Evolutionary conservation across 2,797 vertebrate genomes (phyloP).

Genomic region (Xenopus petersii): DNA sequence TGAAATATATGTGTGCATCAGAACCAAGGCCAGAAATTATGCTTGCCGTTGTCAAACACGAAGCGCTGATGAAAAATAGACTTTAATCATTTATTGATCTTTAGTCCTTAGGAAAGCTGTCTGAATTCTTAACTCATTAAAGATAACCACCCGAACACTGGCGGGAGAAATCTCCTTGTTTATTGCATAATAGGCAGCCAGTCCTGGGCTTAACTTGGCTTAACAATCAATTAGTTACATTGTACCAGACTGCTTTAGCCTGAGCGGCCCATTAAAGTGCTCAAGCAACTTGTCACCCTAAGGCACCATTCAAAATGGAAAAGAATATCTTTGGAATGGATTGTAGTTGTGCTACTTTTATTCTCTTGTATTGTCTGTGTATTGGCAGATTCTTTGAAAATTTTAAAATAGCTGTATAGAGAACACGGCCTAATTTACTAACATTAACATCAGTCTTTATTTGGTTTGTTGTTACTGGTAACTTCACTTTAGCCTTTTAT

Average conservation of each 20-base stretch:
- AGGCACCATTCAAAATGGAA: neutral
- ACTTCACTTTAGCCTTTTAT: too few species aligned
- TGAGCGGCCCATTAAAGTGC: conserved; percentile 11
- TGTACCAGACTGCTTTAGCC: conserved; percentile 13
- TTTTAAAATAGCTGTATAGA: too few species aligned
- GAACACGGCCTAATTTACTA: too few species aligned
- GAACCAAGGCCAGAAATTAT: conserved; percentile 43
- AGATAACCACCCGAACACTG: conserved; percentile 64
- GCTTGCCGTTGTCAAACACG: conserved; percentile 36
- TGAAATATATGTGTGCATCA: conserved; percentile 37
- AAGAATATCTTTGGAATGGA: neutral
- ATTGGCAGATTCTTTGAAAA: too few species aligned
- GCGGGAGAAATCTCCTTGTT: conserved; percentile 63
- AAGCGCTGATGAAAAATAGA: conserved; percentile 43
- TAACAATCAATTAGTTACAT: conserved; percentile 41
- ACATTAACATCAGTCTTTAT: too few species aligned
- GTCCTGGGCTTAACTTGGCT: conserved; percentile 49
- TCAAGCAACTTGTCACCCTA: neutral
- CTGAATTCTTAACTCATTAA: conserved; percentile 64
- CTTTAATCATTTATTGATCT: conserved; percentile 49
- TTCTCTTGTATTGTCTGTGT: neutral
- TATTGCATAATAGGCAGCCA: conserved; percentile 63
- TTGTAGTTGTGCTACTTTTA: neutral
- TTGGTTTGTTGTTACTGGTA: too few species aligned
- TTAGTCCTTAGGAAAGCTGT: conserved; percentile 52